Evolutionary conservation across 1,140 invertebrate species (phyloP).

Genomic region (Protaetia brevitarsis): DNA sequence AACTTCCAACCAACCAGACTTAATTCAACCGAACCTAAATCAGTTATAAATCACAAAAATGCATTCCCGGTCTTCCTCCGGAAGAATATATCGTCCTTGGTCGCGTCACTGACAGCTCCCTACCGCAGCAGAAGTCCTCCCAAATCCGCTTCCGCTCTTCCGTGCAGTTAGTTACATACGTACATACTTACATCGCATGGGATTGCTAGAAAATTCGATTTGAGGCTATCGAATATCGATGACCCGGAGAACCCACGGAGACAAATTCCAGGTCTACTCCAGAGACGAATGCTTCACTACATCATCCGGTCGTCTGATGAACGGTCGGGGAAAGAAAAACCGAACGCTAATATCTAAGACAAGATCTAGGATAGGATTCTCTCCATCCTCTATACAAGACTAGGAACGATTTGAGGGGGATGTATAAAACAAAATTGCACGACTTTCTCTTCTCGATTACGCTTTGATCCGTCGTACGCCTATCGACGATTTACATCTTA

Average conservation of each 20-base stretch:
- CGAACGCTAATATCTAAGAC: neutral
- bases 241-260: constrained; percentile 2
- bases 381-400: neutral
- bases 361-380: constrained; percentile 1
- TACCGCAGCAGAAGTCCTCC: neutral
- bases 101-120: neutral
- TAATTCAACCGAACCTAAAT: neutral
- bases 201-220: constrained; percentile 9
- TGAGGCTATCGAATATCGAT: neutral
- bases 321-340: neutral
- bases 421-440: constrained; percentile 18
- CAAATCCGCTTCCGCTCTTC: constrained; percentile 9
- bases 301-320: constrained; percentile 10
- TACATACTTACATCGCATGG: too few relatives aligned
- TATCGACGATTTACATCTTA: constrained; percentile 15
- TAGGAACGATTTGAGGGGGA: constrained; percentile 7
- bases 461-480: constrained; percentile 1
- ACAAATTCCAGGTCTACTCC: constrained; percentile 8
- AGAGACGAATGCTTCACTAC: neutral
- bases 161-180: constrained; percentile 15
- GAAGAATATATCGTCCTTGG: neutral
- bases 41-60: constrained; percentile 19
- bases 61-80: neutral
- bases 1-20: neutral
- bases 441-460: constrained; percentile 17